phyloP scores from a whole-genome alignment of 2,113 vertebrate species.

The Bubalus kerabau region DNA sequence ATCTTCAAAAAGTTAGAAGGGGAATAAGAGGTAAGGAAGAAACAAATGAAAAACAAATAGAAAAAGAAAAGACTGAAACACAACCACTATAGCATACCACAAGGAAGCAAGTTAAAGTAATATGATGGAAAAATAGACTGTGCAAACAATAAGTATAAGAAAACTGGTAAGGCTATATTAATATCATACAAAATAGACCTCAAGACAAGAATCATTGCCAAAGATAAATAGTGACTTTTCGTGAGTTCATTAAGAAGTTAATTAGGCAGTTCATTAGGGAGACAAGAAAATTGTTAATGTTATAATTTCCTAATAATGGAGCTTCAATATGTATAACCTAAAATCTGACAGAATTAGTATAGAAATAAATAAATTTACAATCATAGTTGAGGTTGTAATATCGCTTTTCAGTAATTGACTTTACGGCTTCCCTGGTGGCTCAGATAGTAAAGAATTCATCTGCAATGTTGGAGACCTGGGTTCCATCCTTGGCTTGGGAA shows the following conservation, averaged over 20 bases:
- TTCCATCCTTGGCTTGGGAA: neutral
- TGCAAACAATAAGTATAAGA: neutral
- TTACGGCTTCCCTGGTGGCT: neutral
- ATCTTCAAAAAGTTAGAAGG: neutral
- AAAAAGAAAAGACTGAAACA: neutral
- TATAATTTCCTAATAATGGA: neutral
- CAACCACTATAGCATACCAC: neutral
- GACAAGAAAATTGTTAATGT: neutral
- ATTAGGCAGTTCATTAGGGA: neutral
- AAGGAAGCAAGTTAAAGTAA: neutral
- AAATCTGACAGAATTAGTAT: neutral
- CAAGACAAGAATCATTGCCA: neutral
- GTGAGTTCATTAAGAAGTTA: neutral
- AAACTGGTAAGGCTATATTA: neutral
- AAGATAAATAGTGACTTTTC: neutral
- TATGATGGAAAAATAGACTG: neutral
- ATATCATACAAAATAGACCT: neutral
- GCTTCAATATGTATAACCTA: neutral
- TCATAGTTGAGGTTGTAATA: neutral
- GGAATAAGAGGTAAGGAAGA: neutral
- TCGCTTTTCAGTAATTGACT: neutral
- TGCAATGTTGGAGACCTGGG: neutral
- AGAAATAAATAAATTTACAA: neutral
- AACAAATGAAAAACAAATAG: neutral
- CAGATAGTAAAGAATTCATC: neutral